These are phyloP conservation scores for Myotis findleyi DNA, from an alignment of 2,797 vertebrate genomes.

Conservation along the genomic window DNA sequence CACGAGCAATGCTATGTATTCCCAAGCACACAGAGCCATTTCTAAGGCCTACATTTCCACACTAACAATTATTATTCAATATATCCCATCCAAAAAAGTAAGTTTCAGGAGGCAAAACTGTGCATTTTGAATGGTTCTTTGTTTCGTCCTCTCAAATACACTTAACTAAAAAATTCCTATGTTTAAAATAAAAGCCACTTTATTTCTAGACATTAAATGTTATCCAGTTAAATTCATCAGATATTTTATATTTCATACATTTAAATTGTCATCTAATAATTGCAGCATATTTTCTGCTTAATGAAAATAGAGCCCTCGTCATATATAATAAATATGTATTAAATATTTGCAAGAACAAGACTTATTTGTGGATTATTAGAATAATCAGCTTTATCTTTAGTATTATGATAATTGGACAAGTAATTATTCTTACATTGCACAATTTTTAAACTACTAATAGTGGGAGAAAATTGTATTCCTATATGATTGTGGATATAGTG, in stretches of 20 bases:
- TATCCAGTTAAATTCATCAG: not conserved
- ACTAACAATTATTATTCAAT: not conserved
- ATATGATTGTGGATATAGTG: not conserved
- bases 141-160: not conserved
- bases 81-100: not conserved
- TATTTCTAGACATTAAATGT: not conserved
- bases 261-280: not conserved
- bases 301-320: not conserved
- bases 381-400: not conserved
- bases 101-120: not conserved
- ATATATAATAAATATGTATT: not conserved
- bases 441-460: not conserved
- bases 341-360: not conserved
- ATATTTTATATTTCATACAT: not conserved
- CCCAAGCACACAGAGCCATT: not conserved
- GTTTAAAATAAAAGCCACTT: not conserved
- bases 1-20: not conserved
- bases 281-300: not conserved
- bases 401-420: not conserved
- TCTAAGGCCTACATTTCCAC: not conserved
- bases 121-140: not conserved
- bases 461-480: not conserved
- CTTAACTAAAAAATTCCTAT: not conserved
- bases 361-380: not conserved
- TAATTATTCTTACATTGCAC: not conserved